A percentile compares a stretch with the other conserved stretches of the same genome.
phyloP scores from a whole-genome alignment of 37 sponge, comb jelly and placozoan genomes.

The Bolinopsis microptera region DNA sequence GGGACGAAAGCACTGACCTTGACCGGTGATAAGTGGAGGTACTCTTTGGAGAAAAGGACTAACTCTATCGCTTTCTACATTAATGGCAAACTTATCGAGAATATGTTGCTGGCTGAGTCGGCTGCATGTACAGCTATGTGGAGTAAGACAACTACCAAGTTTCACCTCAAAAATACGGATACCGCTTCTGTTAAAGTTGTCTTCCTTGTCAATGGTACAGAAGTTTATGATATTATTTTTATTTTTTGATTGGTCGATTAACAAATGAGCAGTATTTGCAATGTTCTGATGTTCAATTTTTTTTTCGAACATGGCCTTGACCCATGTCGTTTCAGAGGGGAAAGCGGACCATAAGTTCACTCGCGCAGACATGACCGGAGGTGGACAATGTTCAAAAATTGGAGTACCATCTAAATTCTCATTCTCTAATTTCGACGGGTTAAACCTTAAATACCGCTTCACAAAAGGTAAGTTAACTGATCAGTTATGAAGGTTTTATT shows the following conservation, averaged over 20 bases:
- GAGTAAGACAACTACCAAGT: not conserved
- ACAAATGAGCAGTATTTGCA: no score
- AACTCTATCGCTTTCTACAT: not conserved
- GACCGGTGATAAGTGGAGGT: not conserved
- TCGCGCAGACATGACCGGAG: not conserved
- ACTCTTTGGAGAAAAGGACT: not conserved
- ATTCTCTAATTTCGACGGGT: not conserved
- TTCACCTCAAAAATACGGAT: not conserved
- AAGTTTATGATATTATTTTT: no score
- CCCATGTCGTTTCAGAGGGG: not conserved
- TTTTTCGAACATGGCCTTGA: no score
- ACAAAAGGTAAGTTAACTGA: no score
- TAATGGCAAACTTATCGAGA: not conserved
- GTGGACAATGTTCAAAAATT: not conserved
- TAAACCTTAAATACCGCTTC: not conserved
- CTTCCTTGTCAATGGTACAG: not conserved
- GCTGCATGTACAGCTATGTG: not conserved
- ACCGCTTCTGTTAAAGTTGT: not conserved
- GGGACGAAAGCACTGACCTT: not conserved
- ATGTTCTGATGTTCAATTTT: no score
- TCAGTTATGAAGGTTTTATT: no score
- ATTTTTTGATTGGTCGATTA: no score
- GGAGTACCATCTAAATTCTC: not conserved
- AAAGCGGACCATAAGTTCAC: not conserved
- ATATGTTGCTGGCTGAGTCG: not conserved